A percentile compares a stretch with the other conserved stretches of the same genome.
phyloP scores from a whole-genome alignment of 2,797 vertebrate species.

The Falco naumanni region DNA sequence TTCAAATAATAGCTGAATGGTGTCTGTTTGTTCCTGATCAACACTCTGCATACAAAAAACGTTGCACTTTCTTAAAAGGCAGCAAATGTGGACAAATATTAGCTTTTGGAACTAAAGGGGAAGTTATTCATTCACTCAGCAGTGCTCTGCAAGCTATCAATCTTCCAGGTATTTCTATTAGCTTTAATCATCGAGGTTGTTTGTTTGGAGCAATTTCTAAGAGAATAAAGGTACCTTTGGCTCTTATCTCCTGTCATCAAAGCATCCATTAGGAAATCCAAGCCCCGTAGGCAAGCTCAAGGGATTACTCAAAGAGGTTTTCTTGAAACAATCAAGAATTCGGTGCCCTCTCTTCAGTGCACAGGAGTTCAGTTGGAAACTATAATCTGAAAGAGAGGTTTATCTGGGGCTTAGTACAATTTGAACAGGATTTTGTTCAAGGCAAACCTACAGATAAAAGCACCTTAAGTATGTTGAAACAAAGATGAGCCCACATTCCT shows the following conservation, averaged over 20 bases:
- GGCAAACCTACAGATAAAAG: constrained; percentile 74
- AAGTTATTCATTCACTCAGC: constrained; percentile 84
- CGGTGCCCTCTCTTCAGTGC: constrained; percentile 63
- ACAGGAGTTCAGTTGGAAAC: constrained; percentile 67
- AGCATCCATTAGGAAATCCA: constrained; percentile 83
- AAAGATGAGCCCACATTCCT: constrained; percentile 68
- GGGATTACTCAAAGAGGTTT: constrained; percentile 82
- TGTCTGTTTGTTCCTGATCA: constrained; percentile 87
- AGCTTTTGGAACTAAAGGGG: constrained; percentile 79
- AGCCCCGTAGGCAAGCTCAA: constrained; percentile 80
- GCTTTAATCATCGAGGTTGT: constrained; percentile 84
- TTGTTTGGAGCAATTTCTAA: constrained; percentile 84
- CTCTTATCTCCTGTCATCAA: constrained; percentile 87
- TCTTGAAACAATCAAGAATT: constrained; percentile 77
- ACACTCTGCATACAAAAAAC: constrained; percentile 65
- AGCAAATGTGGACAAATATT: constrained; percentile 82
- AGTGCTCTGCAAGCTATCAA: constrained; percentile 80
- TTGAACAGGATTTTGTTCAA: constrained; percentile 78
- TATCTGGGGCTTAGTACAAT: constrained; percentile 69
- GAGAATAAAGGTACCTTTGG: constrained; percentile 84
- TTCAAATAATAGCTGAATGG: constrained; percentile 73
- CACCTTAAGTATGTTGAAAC: constrained; percentile 62
- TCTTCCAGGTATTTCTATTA: constrained; percentile 81
- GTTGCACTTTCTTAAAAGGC: constrained; percentile 77
- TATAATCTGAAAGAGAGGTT: constrained; percentile 75